A percentile compares a stretch with the other conserved stretches of the same genome.
These are phyloP conservation scores for Balearica regulorum DNA, from an alignment of 2,797 vertebrate species.

Conservation along the genomic window DNA sequence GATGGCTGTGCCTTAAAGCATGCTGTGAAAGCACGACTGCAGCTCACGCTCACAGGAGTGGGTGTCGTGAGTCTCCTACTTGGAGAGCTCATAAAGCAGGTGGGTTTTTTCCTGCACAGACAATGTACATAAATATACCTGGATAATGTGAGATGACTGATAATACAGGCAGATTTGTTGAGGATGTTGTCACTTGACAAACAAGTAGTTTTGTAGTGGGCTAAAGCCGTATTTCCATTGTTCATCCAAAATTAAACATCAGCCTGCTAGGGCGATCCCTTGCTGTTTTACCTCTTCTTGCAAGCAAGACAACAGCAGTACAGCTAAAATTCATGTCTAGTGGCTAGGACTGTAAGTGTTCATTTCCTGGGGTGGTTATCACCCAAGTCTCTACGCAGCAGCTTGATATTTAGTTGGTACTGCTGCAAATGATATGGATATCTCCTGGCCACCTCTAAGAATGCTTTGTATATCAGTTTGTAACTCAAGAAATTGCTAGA, in stretches of 20 bases:
- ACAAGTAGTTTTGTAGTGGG: neutral
- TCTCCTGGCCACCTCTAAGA: slow-evolving; percentile 17
- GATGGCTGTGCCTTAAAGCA: neutral
- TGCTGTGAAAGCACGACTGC: neutral
- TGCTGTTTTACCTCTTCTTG: neutral
- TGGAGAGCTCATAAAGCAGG: neutral
- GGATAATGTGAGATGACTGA: neutral
- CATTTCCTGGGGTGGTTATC: neutral
- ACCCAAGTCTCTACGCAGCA: neutral
- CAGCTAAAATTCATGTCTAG: neutral
- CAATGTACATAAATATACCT: neutral
- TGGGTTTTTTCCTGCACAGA: neutral
- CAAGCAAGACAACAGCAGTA: neutral
- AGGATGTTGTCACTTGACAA: neutral
- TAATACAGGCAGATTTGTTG: neutral
- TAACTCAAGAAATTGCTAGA: slow-evolving; percentile 46
- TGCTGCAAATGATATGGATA: slow-evolving; percentile 23
- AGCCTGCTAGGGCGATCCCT: neutral
- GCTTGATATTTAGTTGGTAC: neutral
- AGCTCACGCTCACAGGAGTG: neutral
- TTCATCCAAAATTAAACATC: neutral
- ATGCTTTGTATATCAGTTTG: slow-evolving; percentile 29
- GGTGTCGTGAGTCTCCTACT: neutral
- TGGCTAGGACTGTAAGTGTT: neutral
- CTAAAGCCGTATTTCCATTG: neutral